Conservation (phyloP, 2,888 invertebrate genomes). For the Agrotis puta region DNA sequence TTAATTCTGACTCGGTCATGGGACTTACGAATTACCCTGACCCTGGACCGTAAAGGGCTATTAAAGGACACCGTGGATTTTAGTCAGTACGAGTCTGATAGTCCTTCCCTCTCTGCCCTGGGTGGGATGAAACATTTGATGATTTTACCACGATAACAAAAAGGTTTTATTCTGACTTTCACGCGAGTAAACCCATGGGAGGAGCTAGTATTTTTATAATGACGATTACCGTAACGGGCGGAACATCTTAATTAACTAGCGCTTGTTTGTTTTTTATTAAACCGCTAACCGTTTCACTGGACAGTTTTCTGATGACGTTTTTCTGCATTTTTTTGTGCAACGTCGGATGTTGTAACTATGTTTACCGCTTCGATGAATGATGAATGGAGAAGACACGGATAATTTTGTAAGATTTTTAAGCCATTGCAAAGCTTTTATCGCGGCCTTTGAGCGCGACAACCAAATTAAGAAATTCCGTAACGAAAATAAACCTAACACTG, state of each 20-base stretch:
- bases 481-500: too few relatives aligned
- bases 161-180: neutral
- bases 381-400: conserved; percentile 18
- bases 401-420: neutral
- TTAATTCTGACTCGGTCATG: too few relatives aligned
- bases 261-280: conserved; percentile 41
- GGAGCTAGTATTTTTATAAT: conserved; percentile 30
- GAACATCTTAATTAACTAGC: conserved; percentile 47
- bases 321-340: conserved; percentile 31
- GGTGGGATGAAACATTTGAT: too few relatives aligned
- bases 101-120: too few relatives aligned
- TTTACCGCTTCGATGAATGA: conserved; percentile 19
- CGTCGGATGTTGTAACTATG: conserved; percentile 3
- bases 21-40: too few relatives aligned
- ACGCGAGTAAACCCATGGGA: neutral
- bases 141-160: too few relatives aligned
- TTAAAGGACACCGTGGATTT: too few relatives aligned
- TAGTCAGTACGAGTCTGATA: too few relatives aligned
- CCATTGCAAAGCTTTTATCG: too few relatives aligned
- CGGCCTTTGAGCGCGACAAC: too few relatives aligned
- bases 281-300: conserved; percentile 34
- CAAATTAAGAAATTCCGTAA: too few relatives aligned
- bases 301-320: conserved; percentile 17
- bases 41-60: too few relatives aligned
- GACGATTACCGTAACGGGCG: conserved; percentile 39